Evolutionary conservation across 2,888 invertebrate species (phyloP), one percentile per base, ranked within the genome.

Genomic region (Netelia virgata): DNA sequence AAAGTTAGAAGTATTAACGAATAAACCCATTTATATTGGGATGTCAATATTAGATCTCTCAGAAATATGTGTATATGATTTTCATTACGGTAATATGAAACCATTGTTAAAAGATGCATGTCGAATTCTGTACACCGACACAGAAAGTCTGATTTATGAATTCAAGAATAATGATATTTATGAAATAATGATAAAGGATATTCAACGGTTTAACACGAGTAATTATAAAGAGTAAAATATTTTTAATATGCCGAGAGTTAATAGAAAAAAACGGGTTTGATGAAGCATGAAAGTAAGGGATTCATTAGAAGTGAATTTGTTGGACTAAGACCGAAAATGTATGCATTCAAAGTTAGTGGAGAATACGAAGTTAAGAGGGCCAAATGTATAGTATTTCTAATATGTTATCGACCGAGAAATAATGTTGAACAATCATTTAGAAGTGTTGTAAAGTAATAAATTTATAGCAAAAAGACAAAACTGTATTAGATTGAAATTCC

Each of bases 131-230:
- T 88, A 88, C 53, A 85, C 70, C 10, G 88, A 88, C 43, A 87
- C 86, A 3, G 73, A 74, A 20, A 74, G 73, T 43, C 86, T 90
- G n/a, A 89, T 91, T 10, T 82, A 90, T 20, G 73, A 89, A 41
- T 88, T 94, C 8, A 69, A 84, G 50, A 91, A 89, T 14, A 82
- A 88, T 3, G 91, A 94, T 85, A 68, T 93, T 50, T 93, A 94
- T 87, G 72, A 75, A 18, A 14, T 55, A 6, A 76, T 70, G 79
- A 87, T 3, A 83, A 3, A 70, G 36, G 80, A 91, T 86, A 64
- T 89, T 5, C 9, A 84, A 59, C 82, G 81, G 63, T 92, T 92
- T 86, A 91, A 93, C 87, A 90, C 90, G 3, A 59, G 59, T 18
- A 61, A 73, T n/a, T 73, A 73, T 47, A n/a, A 20, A 1, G 9